Evolutionary conservation across 2,888 invertebrate genomes (phyloP).

Genomic region (Pseudococcus viburni): DNA sequence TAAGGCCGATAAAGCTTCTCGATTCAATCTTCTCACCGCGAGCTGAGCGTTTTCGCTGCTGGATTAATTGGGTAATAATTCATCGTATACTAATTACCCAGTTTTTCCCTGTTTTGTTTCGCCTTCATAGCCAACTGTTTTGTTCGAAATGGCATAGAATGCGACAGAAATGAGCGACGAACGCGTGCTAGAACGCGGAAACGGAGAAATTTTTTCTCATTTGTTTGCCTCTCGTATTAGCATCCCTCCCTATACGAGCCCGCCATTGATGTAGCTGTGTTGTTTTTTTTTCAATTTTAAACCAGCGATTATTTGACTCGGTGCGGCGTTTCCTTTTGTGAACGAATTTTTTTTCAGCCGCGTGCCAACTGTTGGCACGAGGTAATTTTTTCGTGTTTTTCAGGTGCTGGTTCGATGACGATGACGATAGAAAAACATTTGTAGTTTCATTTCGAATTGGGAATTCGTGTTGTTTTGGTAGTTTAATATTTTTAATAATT

Average conservation of each 20-base stretch:
- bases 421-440: neutral
- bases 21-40: neutral
- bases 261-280: neutral
- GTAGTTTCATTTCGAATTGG: neutral
- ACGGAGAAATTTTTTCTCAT: conserved; percentile 11
- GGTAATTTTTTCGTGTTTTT: conserved; percentile 10
- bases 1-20: neutral
- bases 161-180: neutral
- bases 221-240: neutral
- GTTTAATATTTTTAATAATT: no score
- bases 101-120: neutral
- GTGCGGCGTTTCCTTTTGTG: neutral
- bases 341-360: neutral
- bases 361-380: neutral
- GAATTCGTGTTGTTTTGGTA: no score
- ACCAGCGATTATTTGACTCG: neutral
- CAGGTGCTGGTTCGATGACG: neutral
- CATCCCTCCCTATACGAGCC: neutral
- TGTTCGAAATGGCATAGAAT: neutral
- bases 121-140: neutral
- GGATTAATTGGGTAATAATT: conserved; percentile 21
- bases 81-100: conserved; percentile 5
- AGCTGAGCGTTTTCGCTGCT: neutral
- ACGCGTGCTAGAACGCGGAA: neutral
- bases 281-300: neutral